These are phyloP conservation scores for Gadopsis bispinosus DNA, from an alignment of 2,797 vertebrate genomes.

Conservation along the genomic window DNA sequence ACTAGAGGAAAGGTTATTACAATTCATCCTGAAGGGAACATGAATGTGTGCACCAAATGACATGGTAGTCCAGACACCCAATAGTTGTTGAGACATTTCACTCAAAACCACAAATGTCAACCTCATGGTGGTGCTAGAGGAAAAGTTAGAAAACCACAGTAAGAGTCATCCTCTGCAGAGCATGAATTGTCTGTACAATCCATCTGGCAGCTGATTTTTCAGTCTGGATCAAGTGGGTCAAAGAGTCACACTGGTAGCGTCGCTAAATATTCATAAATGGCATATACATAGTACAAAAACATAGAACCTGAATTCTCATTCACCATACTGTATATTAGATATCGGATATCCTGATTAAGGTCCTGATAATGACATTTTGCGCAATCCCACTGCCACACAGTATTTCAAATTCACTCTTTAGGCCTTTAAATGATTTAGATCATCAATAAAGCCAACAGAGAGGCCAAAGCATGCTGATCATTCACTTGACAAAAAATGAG, in stretches of 20 bases:
- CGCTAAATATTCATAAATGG: not conserved
- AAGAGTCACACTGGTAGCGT: not conserved
- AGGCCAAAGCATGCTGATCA: conserved; percentile 22
- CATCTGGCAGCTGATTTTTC: not conserved
- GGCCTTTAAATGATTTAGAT: conserved; percentile 45
- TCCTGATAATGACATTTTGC: conserved; percentile 17
- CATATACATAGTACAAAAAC: not conserved
- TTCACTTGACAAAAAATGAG: conserved; percentile 33
- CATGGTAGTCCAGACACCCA: no score
- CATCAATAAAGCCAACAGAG: conserved; percentile 36
- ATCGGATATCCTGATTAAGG: conserved; percentile 15
- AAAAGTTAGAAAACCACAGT: not conserved
- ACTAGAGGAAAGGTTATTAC: no score
- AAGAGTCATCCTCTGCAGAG: not conserved
- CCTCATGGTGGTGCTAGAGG: not conserved
- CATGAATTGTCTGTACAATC: not conserved
- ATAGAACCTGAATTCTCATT: not conserved
- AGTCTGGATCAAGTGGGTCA: not conserved
- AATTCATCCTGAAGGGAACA: no score
- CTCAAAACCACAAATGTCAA: not conserved
- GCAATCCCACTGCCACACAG: not conserved
- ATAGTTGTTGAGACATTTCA: not conserved
- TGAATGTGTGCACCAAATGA: no score
- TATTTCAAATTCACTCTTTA: conserved; percentile 30
- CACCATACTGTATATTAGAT: not conserved